Percentiles rank a stretch among this genome's conserved stretches.
Conservation (phyloP, 2,888 invertebrate species). For the Limnephilus lunatus region DNA sequence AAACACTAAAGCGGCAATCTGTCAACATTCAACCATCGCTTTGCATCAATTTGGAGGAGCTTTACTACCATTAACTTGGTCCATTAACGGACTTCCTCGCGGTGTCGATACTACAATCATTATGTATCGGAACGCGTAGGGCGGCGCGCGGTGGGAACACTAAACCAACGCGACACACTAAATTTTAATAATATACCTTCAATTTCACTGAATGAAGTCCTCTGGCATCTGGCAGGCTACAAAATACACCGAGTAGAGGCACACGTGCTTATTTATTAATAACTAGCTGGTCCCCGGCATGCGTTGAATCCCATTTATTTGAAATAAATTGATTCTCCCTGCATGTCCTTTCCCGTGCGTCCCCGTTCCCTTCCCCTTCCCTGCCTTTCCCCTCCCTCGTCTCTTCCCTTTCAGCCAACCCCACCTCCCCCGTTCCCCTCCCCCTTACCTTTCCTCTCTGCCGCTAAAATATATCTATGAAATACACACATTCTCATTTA, state of each 20-base stretch:
- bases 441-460: too few species aligned
- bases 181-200: background rate
- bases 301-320: too few species aligned
- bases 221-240: background rate
- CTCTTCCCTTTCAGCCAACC: too few species aligned
- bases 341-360: too few species aligned
- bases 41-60: background rate
- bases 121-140: background rate
- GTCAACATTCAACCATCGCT: slow-evolving; percentile 4
- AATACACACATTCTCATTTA: too few species aligned
- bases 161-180: background rate
- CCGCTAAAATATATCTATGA: too few species aligned
- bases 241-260: background rate
- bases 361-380: too few species aligned
- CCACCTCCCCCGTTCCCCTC: too few species aligned
- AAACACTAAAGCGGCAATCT: background rate
- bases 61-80: background rate
- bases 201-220: background rate
- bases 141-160: background rate
- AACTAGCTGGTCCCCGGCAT: too few species aligned
- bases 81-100: background rate
- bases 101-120: background rate
- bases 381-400: too few species aligned
- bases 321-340: too few species aligned
- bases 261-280: background rate